Evolutionary conservation across 2,797 vertebrate genomes (phyloP).

Genomic region (Mastacembelus armatus): DNA sequence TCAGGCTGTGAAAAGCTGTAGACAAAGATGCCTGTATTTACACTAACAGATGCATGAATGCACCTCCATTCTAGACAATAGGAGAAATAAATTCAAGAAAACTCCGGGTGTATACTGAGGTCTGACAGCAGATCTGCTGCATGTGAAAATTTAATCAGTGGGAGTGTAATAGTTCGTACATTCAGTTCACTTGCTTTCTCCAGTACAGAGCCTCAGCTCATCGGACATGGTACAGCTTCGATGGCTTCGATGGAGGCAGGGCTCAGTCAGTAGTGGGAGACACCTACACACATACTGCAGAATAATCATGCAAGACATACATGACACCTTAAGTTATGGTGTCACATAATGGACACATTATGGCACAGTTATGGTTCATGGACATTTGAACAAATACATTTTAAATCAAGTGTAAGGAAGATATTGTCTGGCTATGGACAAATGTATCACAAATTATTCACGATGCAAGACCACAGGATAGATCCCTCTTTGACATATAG

Average conservation of each 20-base stretch:
- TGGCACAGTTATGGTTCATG: background rate
- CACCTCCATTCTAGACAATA: conserved; percentile 5
- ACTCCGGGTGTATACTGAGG: background rate
- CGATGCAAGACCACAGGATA: no score
- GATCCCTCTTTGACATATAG: background rate
- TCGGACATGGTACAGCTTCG: background rate
- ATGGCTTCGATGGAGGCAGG: no score
- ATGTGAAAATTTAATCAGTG: conserved; percentile 11
- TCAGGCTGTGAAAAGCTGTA: conserved; percentile 43
- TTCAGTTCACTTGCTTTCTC: conserved; percentile 4
- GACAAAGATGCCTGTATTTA: conserved; percentile 42
- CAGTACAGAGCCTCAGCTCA: conserved; percentile 1
- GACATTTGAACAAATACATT: background rate
- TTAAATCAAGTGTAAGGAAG: conserved; percentile 1
- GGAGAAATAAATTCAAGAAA: conserved; percentile 15
- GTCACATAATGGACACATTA: no score
- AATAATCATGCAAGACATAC: background rate
- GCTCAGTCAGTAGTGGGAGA: no score
- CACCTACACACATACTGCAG: no score
- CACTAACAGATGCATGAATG: conserved; percentile 27
- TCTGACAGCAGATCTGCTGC: background rate
- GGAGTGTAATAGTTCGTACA: background rate
- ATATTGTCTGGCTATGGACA: background rate
- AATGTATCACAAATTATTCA: background rate
- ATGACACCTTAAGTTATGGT: background rate